Percentiles rank a stretch among this genome's conserved stretches.
phyloP scores from a whole-genome alignment of 2,888 invertebrate species.

The Amblyjoppa proteus region DNA sequence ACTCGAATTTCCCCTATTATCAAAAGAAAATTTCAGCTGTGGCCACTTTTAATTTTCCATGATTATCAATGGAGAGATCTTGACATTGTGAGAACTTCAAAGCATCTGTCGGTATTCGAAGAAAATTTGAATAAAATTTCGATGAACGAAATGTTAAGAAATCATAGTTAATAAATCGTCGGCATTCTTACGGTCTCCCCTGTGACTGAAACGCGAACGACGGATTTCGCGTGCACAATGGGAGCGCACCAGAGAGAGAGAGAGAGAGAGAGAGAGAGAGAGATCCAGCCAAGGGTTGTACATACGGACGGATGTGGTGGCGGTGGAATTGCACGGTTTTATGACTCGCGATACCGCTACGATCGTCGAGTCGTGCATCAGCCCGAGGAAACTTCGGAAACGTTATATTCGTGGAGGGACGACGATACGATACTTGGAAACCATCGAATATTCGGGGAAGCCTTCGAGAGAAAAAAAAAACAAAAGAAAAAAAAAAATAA shows the following conservation, averaged over 20 bases:
- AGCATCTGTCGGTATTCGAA: background rate
- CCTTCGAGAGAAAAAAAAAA: conserved; percentile 14
- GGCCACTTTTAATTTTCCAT: background rate
- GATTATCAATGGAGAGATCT: background rate
- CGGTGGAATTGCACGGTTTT: conserved; percentile 60
- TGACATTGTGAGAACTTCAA: background rate
- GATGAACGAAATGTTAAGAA: background rate
- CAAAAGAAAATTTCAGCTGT: no score
- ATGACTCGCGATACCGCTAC: conserved; percentile 57
- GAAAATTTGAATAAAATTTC: background rate
- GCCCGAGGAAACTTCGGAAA: conserved; percentile 40
- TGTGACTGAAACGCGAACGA: conserved; percentile 20
- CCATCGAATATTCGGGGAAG: conserved; percentile 3
- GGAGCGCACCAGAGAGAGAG: conserved; percentile 10
- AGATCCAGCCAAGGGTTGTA: conserved; percentile 38
- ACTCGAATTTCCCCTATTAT: background rate
- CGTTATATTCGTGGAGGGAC: conserved; percentile 55
- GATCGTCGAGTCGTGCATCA: conserved; percentile 26
- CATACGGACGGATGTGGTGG: conserved; percentile 66
- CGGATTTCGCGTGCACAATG: conserved; percentile 50
- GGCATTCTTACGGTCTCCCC: background rate
- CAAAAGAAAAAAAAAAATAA: background rate
- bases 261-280: conserved; percentile 10
- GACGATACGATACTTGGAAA: conserved; percentile 29
- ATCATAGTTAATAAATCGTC: background rate